A percentile compares a stretch with the other conserved stretches of the same genome.
Evolutionary conservation across 2,113 vertebrate species (phyloP).

Genomic region (Anolis sagrei): DNA sequence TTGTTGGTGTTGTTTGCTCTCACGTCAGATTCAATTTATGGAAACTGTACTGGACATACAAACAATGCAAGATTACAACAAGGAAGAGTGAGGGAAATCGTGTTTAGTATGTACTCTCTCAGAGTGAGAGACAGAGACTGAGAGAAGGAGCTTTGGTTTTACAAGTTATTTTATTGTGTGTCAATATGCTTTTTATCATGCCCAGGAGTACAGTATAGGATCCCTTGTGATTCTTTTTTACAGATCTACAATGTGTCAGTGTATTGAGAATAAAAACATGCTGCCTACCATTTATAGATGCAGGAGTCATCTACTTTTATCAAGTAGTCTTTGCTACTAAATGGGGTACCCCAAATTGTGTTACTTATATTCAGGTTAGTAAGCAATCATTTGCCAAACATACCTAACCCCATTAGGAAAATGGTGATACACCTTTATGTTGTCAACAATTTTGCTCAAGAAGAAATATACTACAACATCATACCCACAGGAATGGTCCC

Average conservation of each 20-base stretch:
- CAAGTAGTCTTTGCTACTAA: background rate
- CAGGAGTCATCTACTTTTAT: background rate
- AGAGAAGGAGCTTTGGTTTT: background rate
- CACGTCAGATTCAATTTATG: too few species aligned
- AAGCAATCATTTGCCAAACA: background rate
- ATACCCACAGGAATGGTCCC: too few species aligned
- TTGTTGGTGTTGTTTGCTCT: too few species aligned
- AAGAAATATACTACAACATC: too few species aligned
- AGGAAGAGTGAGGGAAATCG: background rate
- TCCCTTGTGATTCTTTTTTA: background rate
- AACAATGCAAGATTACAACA: background rate
- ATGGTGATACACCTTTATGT: background rate
- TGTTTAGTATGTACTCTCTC: background rate
- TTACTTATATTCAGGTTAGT: background rate
- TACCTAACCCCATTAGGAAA: background rate
- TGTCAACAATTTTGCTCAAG: too few species aligned
- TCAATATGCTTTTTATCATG: background rate
- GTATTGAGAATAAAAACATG: slow-evolving; percentile 18
- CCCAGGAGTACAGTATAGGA: background rate
- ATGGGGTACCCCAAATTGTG: background rate
- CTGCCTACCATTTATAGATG: background rate
- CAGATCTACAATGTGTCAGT: slow-evolving; percentile 11
- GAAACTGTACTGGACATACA: background rate
- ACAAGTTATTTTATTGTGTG: background rate
- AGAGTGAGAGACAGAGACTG: background rate